phyloP scores from a whole-genome alignment of 2,113 vertebrate genomes.

The Cairina moschata region DNA sequence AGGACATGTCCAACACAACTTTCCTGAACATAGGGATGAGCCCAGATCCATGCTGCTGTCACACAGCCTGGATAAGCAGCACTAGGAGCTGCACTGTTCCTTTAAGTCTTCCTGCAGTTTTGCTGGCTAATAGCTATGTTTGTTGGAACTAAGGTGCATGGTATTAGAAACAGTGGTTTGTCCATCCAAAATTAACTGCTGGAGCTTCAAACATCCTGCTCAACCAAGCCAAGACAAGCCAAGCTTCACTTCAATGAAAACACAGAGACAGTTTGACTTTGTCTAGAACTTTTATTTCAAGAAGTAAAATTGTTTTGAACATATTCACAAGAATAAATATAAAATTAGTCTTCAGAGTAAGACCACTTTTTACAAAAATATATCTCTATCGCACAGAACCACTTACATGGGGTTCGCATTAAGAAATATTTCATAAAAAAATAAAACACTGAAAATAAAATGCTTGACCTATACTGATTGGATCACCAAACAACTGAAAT shows the following conservation, averaged over 20 bases:
- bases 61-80: not conserved
- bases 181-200: not conserved
- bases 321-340: conserved; percentile 72
- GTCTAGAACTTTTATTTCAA: conserved; percentile 54
- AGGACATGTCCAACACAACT: not conserved
- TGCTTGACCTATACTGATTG: conserved; percentile 65
- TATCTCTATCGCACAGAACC: conserved; percentile 41
- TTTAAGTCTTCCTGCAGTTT: not conserved
- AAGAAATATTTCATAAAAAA: conserved; percentile 58
- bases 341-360: conserved; percentile 63
- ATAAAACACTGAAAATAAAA: conserved; percentile 71
- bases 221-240: rapidly evolving
- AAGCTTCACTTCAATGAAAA: not conserved
- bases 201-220: not conserved
- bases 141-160: not conserved
- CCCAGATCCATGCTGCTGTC: not conserved
- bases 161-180: not conserved
- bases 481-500: conserved; percentile 57
- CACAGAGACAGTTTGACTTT: not conserved
- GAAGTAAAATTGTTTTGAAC: not conserved
- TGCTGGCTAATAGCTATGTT: not conserved
- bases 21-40: not conserved
- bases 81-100: not conserved
- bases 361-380: conserved; percentile 61
- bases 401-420: not conserved